Conservation (phyloP, 2,113 vertebrate species). For the Cavia porcellus region DNA sequence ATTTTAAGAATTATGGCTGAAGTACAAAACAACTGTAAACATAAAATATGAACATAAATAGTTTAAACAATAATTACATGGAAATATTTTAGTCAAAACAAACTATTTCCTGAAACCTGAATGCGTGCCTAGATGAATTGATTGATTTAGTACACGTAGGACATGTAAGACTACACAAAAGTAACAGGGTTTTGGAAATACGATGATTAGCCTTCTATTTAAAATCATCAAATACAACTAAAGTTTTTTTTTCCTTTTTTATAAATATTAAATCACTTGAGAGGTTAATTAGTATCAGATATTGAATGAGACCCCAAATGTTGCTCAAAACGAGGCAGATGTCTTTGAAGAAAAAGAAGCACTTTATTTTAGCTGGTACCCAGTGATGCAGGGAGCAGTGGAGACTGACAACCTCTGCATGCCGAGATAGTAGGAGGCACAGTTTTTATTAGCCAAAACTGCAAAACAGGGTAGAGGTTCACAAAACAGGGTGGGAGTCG, state of each 20-base stretch:
- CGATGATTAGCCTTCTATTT: neutral
- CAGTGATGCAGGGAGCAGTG: too few relatives aligned
- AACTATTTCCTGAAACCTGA: neutral
- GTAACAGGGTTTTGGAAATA: neutral
- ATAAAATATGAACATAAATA: neutral
- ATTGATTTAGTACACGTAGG: neutral
- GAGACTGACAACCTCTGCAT: too few relatives aligned
- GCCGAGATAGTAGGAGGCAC: too few relatives aligned
- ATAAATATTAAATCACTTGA: conserved; percentile 39
- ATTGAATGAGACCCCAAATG: too few relatives aligned
- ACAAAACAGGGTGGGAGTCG: too few relatives aligned
- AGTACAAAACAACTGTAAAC: conserved; percentile 37
- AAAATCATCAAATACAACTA: neutral
- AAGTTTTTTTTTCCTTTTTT: neutral
- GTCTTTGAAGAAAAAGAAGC: too few relatives aligned
- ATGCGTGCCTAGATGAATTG: neutral
- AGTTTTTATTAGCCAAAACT: too few relatives aligned
- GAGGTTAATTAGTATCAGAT: neutral
- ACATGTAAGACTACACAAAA: neutral
- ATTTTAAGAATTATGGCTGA: conserved; percentile 2
- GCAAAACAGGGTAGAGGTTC: too few relatives aligned
- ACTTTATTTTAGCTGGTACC: too few relatives aligned
- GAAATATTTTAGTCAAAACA: conserved; percentile 4
- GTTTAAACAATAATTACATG: neutral
- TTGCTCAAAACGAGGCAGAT: too few relatives aligned